Evolutionary conservation across 2,113 vertebrate genomes (phyloP).

Genomic region (Smithornis capensis): DNA sequence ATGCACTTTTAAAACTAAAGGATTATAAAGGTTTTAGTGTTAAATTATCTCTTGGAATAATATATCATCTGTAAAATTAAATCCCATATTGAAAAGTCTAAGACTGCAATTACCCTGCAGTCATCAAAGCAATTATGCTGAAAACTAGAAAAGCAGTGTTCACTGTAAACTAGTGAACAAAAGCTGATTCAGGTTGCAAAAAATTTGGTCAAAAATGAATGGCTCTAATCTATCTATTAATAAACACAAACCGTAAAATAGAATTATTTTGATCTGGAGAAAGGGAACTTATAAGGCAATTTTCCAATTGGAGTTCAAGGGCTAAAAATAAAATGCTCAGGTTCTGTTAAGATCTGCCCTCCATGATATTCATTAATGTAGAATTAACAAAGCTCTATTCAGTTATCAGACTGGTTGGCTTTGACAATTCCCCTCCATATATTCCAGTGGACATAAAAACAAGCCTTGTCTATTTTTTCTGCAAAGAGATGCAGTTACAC

Average conservation of each 20-base stretch:
- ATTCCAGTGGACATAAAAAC: neutral
- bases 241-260: neutral
- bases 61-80: neutral
- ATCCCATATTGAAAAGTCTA: neutral
- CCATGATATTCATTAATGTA: neutral
- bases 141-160: neutral
- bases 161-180: neutral
- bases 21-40: neutral
- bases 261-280: neutral
- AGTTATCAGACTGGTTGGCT: neutral
- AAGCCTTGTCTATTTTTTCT: neutral
- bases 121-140: neutral
- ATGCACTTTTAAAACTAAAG: neutral
- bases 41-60: neutral
- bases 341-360: neutral
- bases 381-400: neutral
- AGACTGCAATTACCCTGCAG: neutral
- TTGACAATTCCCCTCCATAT: neutral
- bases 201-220: neutral
- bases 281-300: neutral
- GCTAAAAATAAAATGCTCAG: neutral
- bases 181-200: neutral
- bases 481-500: neutral
- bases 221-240: neutral
- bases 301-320: neutral